Evolutionary conservation across 2,797 vertebrate genomes (phyloP), one percentile per base, ranked within the genome.

Genomic region (Silurus lanzhouensis): DNA sequence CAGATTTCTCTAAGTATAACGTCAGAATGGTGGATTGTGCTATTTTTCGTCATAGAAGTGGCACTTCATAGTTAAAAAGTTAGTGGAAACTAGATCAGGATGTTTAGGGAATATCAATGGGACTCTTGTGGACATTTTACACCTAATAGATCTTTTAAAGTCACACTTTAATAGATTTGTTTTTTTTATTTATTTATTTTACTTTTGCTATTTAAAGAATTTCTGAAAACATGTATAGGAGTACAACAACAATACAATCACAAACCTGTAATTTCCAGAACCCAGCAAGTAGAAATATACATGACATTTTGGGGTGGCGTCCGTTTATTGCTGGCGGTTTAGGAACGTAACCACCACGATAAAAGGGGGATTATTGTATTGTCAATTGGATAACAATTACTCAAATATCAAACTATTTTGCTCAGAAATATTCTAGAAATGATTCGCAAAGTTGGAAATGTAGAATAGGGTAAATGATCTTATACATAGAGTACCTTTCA

Each of bases 31-130:
- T 57, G 72, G 57, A 17, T 2, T 17, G 46, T 10, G 4, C 61
- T 67, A 44, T 66, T 44, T 67, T 77, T 77, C 19, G 66, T 84
- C 19, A 52, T 31, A 6, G 60, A 84, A 5, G 27, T n/a, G n/a
- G 6, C 27, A 72, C 31, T 58, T 20, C 22, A 12, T 44, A 2
- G 20, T 78, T 12, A 3, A 1, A 60, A 38, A 61, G 10, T 44
- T 58, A 13, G 13, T n/a, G 5, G 1, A 38, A 78, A 38, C 9
- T 6, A 20, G 12, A 13, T 0, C 10, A 27, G 72, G 14, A 25
- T 57, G 10, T 17, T 27, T 17, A 22, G 5, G 6, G 20, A 25
- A 74, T 15, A 25, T 48, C 20, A n/a, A 1, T 22, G 19, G 7
- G 19, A 72, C 70, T 27, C 10, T 27, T 6, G n/a, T 55, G 5